phyloP scores from a whole-genome alignment of 2,113 vertebrate genomes.

The Saguinus imperator region DNA sequence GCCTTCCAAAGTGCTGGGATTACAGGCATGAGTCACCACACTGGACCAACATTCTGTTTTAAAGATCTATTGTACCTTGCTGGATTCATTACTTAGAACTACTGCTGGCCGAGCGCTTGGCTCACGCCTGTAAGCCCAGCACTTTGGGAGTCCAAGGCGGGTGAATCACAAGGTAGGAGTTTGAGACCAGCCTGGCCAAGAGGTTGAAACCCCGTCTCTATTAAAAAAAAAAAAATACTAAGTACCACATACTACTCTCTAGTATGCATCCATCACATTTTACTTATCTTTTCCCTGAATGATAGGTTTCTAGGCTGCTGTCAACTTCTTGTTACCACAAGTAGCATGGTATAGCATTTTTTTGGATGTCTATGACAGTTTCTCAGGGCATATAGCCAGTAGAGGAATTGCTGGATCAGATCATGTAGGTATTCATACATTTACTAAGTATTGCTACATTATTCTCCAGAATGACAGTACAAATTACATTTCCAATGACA shows the following conservation, averaged over 20 bases:
- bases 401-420: not conserved
- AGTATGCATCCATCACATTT: not conserved
- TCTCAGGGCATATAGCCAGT: not conserved
- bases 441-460: not conserved
- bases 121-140: too few species aligned
- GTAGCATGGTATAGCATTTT: not conserved
- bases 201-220: too few species aligned
- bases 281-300: not conserved
- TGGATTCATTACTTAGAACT: not conserved
- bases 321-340: not conserved
- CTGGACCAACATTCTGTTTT: not conserved
- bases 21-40: too few species aligned
- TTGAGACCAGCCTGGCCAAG: too few species aligned
- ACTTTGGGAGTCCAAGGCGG: too few species aligned
- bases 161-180: too few species aligned
- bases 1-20: too few species aligned
- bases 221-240: too few species aligned
- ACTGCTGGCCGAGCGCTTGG: too few species aligned
- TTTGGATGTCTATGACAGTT: not conserved
- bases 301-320: not conserved
- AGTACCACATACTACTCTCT: not conserved
- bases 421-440: not conserved
- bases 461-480: not conserved
- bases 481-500: not conserved
- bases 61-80: not conserved